These are phyloP conservation scores for Zenarchopterus dispar DNA, from an alignment of 2,797 vertebrate species.

Conservation along the genomic window DNA sequence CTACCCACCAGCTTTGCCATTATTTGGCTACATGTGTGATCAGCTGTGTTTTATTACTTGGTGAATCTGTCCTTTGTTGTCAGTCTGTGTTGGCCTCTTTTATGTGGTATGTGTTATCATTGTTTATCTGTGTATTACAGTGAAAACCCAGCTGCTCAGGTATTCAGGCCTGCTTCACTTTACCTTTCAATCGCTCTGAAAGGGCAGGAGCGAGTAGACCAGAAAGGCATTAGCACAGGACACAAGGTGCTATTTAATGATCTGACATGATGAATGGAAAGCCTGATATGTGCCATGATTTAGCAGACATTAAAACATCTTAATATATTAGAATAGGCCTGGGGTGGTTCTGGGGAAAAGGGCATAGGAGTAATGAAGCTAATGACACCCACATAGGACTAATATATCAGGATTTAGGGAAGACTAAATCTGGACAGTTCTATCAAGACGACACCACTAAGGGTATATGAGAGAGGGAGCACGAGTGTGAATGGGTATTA, in stretches of 20 bases:
- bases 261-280: conserved; percentile 70
- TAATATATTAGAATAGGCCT: conserved; percentile 74
- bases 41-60: conserved; percentile 63
- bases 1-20: conserved; percentile 68
- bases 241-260: conserved; percentile 63
- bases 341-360: conserved; percentile 68
- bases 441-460: conserved; percentile 54
- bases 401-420: conserved; percentile 71
- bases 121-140: conserved; percentile 58
- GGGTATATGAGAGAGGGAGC: conserved; percentile 17
- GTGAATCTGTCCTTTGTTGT: conserved; percentile 68
- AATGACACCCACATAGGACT: conserved; percentile 67
- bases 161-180: conserved; percentile 60
- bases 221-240: conserved; percentile 54
- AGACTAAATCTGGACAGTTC: conserved; percentile 70
- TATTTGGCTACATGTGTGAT: conserved; percentile 67
- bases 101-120: conserved; percentile 52
- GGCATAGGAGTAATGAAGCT: conserved; percentile 71
- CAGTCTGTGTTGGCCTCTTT: conserved; percentile 56
- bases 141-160: conserved; percentile 59
- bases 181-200: conserved; percentile 39
- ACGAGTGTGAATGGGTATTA: conserved; percentile 29
- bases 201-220: conserved; percentile 46
- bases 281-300: conserved; percentile 69
- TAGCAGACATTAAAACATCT: conserved; percentile 77